These are phyloP conservation scores for Spinus olivaceus DNA, from an alignment of 2,797 vertebrate genomes.

Conservation along the genomic window DNA sequence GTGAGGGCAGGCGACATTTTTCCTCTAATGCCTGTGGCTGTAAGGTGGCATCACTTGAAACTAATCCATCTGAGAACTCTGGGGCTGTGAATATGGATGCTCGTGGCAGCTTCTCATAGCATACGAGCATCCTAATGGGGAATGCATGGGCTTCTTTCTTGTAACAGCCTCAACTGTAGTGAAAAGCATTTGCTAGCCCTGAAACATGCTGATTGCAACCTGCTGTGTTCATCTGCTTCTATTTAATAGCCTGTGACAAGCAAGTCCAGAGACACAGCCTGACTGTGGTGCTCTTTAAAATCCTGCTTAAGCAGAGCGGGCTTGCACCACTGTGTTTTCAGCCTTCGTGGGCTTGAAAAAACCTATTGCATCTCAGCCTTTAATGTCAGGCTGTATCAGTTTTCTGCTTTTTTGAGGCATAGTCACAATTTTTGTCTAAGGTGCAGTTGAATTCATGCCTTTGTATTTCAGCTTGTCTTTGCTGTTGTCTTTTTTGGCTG, in stretches of 20 bases:
- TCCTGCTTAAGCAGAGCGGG: conserved; percentile 33
- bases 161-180: conserved; percentile 42
- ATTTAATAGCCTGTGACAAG: conserved; percentile 68
- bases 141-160: conserved; percentile 9
- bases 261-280: conserved; percentile 59
- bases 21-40: conserved; percentile 4
- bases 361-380: conserved; percentile 27
- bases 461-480: conserved; percentile 72
- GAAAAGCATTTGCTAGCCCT: conserved; percentile 51
- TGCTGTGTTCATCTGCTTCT: conserved; percentile 72
- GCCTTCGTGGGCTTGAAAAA: conserved; percentile 28
- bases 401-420: conserved; percentile 64
- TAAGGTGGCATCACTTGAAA: conserved; percentile 35
- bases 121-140: not conserved
- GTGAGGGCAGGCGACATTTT: not conserved
- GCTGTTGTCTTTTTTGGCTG: conserved; percentile 76
- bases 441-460: conserved; percentile 73
- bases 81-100: conserved; percentile 21
- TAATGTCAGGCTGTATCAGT: conserved; percentile 38
- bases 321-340: conserved; percentile 36
- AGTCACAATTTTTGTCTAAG: conserved; percentile 42
- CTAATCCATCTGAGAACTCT: conserved; percentile 41
- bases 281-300: conserved; percentile 70
- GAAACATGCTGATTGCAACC: conserved; percentile 59
- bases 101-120: conserved; percentile 23